A percentile compares a stretch with the other conserved stretches of the same genome.
Conservation (phyloP, 2,113 vertebrate genomes). For the Solenodon paradoxus region DNA sequence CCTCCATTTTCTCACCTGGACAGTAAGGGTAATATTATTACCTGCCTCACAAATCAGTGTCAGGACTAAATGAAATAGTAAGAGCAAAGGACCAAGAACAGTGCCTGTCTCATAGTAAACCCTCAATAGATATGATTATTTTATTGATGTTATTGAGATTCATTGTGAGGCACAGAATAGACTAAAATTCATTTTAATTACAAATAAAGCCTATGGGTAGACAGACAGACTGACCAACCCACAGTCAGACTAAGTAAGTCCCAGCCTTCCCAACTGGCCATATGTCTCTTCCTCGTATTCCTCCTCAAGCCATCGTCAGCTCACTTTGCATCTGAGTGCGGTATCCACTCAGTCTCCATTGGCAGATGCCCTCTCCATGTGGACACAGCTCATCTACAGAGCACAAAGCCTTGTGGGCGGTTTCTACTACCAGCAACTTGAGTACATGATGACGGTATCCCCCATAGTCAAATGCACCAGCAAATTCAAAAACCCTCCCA, state of each 20-base stretch:
- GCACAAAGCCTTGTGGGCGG: neutral
- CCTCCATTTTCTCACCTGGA: neutral
- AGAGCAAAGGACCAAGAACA: neutral
- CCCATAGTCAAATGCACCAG: neutral
- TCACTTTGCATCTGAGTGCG: neutral
- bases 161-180: constrained; percentile 2
- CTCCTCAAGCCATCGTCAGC: neutral
- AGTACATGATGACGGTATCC: neutral
- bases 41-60: neutral
- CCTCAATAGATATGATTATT: neutral
- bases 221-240: neutral
- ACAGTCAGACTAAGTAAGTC: neutral
- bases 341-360: neutral
- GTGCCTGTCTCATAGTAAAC: neutral
- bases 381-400: neutral
- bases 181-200: neutral
- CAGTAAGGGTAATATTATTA: neutral
- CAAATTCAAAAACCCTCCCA: neutral
- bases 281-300: neutral
- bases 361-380: neutral
- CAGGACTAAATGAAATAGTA: neutral
- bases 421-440: neutral
- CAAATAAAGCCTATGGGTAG: neutral
- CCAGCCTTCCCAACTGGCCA: neutral
- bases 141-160: neutral